Percentiles rank a stretch among this genome's conserved stretches.
phyloP scores from a whole-genome alignment of 2,113 vertebrate species.

The Puntigrus tetrazona region DNA sequence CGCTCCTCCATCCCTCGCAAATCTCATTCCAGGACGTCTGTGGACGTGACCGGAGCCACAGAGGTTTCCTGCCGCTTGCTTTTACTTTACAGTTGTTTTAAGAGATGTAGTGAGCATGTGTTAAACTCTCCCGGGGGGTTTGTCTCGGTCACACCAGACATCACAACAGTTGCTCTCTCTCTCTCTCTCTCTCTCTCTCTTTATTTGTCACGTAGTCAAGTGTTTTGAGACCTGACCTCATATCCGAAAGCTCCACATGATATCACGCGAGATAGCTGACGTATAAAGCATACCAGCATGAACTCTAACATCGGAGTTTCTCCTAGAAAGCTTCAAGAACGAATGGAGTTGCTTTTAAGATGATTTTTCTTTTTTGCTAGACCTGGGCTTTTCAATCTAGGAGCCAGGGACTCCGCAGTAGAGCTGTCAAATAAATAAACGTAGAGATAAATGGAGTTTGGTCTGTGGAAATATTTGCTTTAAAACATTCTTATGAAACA shows the following conservation, averaged over 20 bases:
- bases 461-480: no score
- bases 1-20: neutral
- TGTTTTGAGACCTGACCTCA: neutral
- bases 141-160: slow-evolving; percentile 51
- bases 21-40: slow-evolving; percentile 9
- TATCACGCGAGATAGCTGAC: neutral
- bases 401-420: no score
- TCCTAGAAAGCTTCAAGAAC: neutral
- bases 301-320: neutral
- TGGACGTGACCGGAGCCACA: slow-evolving; percentile 52
- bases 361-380: no score
- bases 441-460: no score
- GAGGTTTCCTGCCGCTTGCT: neutral
- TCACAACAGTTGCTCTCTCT: slow-evolving; percentile 60
- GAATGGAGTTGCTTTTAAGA: no score
- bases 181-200: neutral
- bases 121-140: neutral
- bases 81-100: neutral
- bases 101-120: neutral
- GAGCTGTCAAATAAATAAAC: no score
- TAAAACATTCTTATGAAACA: no score
- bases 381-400: no score
- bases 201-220: neutral
- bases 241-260: neutral
- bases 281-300: neutral